Evolutionary conservation across 2,113 vertebrate species (phyloP), one percentile per base, ranked within the genome.

Genomic region (Xiphophorus hellerii): DNA sequence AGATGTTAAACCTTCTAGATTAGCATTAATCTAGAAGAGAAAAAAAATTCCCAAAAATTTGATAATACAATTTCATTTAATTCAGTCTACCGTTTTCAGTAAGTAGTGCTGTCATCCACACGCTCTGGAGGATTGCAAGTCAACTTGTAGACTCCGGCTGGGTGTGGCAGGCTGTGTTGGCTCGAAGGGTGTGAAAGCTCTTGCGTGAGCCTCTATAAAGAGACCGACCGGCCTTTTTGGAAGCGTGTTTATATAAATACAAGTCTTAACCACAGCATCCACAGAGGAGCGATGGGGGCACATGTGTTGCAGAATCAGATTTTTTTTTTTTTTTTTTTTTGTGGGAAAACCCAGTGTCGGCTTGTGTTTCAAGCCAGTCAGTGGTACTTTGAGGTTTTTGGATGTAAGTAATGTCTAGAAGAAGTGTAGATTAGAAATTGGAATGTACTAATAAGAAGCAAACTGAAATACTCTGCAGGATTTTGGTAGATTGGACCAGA

Each of bases 321-420:
- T 88, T 73, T 35, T 10, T 10, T 10, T 35, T 79, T 86, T 44
- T 74, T 87, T 48, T 78, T 88, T 75, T 80, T 87, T 81, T 75
- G 44, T 58, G 42, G 78, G 81, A 82, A 87, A 87, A 89, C 90
- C 91, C 89, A 84, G 78, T 73, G 82, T 83, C 78, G 69, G 69
- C 73, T 64, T 76, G 54, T 51, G 5, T 1, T 54, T 22, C 22
- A 54, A n/a, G 10, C 51, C 22, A 58, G 25, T n/a, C 7, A 25
- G 44, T 48, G 44, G 44, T 48, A 48, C 44, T 48, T 17, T 48
- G 44, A n/a, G 51, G 1, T 58, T 58, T 58, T n/a, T 10, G 9
- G 3, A 4, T n/a, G 20, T 20, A 58, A 25, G 6, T 58, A 48
- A 48, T 20, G 44, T 20, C 44, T 48, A 20, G 44, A 48, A 48